Base-by-base conservation (phyloP, 2,888 invertebrate genomes). In the Carpatolechia fugitivella region DNA sequence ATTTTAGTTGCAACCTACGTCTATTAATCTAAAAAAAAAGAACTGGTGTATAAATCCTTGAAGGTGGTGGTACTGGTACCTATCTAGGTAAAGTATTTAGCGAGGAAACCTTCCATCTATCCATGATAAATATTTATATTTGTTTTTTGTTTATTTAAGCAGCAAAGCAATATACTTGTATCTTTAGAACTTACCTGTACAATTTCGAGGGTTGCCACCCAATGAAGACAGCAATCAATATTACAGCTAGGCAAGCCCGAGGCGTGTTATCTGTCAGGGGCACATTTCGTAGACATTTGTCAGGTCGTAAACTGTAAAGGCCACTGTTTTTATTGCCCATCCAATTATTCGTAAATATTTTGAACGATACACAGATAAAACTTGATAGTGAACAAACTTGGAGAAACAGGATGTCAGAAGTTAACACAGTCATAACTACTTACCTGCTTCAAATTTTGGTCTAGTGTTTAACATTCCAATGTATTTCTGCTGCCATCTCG, bases 331-430 rank as follows among this genome's bases (percentile, higher is more conserved):
- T 80, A 80, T 78, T 72, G 68, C 66, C 71, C 69, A 67, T 67
- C 59, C 70, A 69, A 72, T 70, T 78, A 76, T 78, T 78, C 76
- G 76, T 82, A 74, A 76, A 79, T 73, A 71, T 74, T 76, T 70
- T 63, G 65, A 67, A 56, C 58, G 60, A 61, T 66, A 56, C 60
- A 14, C 14, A 51, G 51, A 51, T 51, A 51, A 55, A 55, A 48
- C 51, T 52, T 18, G 24, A 40, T 36, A 35, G 29, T 20, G 29
- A 13, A 29, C 29, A 29, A 44, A 29, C 29, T 44, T 44, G 44
- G 44, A 4, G 18, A 33, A 56, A 47, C 44, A 44, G 44, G 44
- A 44, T 29, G 44, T 44, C 20, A 29, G 29, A 29, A 7, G n/a
- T 44, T 44, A 29, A 29, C 40, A 57, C 52, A 58, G 55, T 52